Evolutionary conservation across 2,888 invertebrate species (phyloP), one percentile per base, ranked within the genome.

Genomic region (Scelioninae gen. 1): DNA sequence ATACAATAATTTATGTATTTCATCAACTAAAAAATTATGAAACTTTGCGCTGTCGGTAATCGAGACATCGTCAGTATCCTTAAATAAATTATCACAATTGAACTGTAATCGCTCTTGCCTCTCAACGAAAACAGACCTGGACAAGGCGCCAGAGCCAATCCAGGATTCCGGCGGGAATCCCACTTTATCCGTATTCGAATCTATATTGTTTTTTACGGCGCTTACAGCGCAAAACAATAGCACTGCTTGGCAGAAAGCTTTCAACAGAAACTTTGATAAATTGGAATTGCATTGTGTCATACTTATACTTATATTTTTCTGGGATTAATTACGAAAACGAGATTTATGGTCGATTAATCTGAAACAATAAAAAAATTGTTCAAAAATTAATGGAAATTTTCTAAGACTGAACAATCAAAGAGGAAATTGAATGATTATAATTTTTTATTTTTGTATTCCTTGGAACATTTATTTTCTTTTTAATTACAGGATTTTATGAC

Each of bases 21-120:
- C 96, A 91, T 98, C 97, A 16, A 98, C 95, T 83, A 97, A 93
- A 91, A 98, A 94, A 89, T 98, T 97, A 88, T 96, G 95, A 88
- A 97, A 94, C 86, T 95, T 94, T 74, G 93, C 93, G 11, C 94
- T 93, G 34, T 86, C 87, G 31, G 87, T 79, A 13, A 82, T 78
- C 5, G 76, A 76, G 29, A 83, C 68, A 29, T 74, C 65, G 0
- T 79, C n/a, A 4, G 56, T 60, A n/a, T 79, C 80, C n/a, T 81
- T 80, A 6, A 60, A 80, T 23, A 85, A 69, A 47, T 89, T 85
- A 72, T 91, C 90, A 83, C 92, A 91, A 82, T 90, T 91, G 68
- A 88, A 88, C 68, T 91, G 92, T 34, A 92, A 82, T 63, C 87
- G 87, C 83, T 92, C 92, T 79, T 92, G 92, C 15, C 92, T 89